Percentiles rank a stretch among this genome's conserved stretches.
Evolutionary conservation across 2,113 vertebrate species (phyloP).

Genomic region (Neotoma lepida): DNA sequence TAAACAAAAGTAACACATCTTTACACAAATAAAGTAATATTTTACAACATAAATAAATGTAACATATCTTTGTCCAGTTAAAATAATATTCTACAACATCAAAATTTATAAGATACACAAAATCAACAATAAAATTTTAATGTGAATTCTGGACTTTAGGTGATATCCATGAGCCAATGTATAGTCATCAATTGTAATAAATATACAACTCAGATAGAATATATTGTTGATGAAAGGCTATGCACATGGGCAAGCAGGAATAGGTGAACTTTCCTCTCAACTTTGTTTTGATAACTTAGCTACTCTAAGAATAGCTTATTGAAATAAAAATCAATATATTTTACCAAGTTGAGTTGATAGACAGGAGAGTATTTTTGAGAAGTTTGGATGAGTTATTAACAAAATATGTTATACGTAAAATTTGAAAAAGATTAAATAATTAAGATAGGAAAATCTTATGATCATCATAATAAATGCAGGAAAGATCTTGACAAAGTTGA

Average conservation of each 20-base stretch:
- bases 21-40: too few species aligned
- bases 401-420: not conserved
- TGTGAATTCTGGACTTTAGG: not conserved
- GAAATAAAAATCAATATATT: not conserved
- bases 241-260: not conserved
- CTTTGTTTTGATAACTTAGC: not conserved
- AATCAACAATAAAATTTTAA: not conserved
- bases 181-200: not conserved
- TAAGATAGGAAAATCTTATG: not conserved
- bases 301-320: not conserved
- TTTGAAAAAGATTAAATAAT: not conserved
- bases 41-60: too few species aligned
- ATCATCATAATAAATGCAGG: not conserved
- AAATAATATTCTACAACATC: too few species aligned
- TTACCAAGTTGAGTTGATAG: not conserved
- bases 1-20: too few species aligned
- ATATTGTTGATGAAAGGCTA: not conserved
- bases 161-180: not conserved
- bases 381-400: not conserved
- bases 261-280: not conserved
- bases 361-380: not conserved
- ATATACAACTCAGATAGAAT: not conserved
- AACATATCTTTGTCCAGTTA: too few species aligned
- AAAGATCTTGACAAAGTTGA: not conserved
- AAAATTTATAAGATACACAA: not conserved